Evolutionary conservation across 2,888 invertebrate species (phyloP), one percentile per base, ranked within the genome.

Genomic region (Willowsia nigromaculata): DNA sequence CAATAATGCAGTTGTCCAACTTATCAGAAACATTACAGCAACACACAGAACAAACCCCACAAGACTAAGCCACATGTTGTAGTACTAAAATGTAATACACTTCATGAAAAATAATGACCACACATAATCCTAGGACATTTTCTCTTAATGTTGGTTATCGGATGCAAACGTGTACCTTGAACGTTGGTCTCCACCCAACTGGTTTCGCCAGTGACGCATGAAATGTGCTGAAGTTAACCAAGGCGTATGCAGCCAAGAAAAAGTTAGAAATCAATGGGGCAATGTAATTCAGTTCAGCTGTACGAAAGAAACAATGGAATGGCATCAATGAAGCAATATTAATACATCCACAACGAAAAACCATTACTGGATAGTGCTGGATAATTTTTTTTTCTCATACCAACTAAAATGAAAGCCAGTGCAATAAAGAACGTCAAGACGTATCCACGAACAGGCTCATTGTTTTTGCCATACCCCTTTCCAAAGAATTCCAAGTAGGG

Each of bases 11-110:
- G 98, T 98, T 47, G 88, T 59, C 98, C 98, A 98, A 92, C 98
- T 98, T 93, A 98, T 98, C 92, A 99, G 95, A 94, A 99, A 99
- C 99, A 99, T 99, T 89, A 99, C 98, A 88, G 96, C 96, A 87
- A 97, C 96, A 94, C 98, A 98, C 81, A 98, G 93, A 92, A 97
- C 94, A 27, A 98, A 95, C 47, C 98, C 99, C 89, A 96, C 93
- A 90, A 99, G 95, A 93, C 98, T 98, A 88, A 98, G 94, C 98
- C 98, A 99, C 97, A 97, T 97, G 94, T 98, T 99, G 95, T 98
- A 99, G 94, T 97, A 97, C 97, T 97, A 94, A 85, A 94, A 93
- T 27, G n/a, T n/a, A n/a, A 18, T 56, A 78, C 6, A 43, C 13
- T 1, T 76, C 13, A 33, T 33, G 3, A 30, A 15, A 30, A 59